These are phyloP conservation scores for Tiliacea citrago DNA, from an alignment of 2,888 invertebrate genomes.

Conservation along the genomic window DNA sequence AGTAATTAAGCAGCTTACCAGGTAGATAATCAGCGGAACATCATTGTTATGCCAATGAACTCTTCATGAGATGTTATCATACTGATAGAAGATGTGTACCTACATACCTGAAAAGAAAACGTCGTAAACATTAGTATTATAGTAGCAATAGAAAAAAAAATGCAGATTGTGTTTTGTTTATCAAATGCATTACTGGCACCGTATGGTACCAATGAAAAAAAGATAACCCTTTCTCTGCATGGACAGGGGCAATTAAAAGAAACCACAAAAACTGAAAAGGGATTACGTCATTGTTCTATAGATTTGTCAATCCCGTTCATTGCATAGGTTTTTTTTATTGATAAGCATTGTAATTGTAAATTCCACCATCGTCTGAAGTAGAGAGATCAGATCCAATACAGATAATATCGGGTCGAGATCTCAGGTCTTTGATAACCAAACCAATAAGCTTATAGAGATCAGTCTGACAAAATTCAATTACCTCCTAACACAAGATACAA, in stretches of 20 bases:
- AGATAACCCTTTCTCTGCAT: background rate
- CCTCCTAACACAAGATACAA: constrained; percentile 5
- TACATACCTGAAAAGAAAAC: constrained; percentile 59
- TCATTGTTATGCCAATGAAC: background rate
- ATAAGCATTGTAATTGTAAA: background rate
- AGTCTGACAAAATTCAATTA: background rate
- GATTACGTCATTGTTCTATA: background rate
- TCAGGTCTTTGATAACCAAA: background rate
- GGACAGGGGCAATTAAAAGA: background rate
- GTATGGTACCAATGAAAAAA: background rate
- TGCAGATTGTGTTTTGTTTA: background rate
- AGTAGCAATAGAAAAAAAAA: background rate
- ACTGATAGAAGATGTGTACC: background rate
- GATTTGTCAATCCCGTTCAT: background rate
- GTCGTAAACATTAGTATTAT: constrained; percentile 28
- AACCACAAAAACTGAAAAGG: background rate
- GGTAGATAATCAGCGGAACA: background rate
- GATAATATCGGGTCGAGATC: background rate
- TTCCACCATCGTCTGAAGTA: too few species aligned
- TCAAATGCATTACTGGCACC: background rate
- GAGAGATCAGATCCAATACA: background rate
- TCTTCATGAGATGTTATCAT: background rate
- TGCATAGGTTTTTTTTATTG: background rate
- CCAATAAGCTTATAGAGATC: background rate
- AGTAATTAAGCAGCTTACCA: constrained; percentile 33